These are phyloP conservation scores for Melanotaenia parkinsoni DNA, from an alignment of 2,797 vertebrate species.

Conservation along the genomic window DNA sequence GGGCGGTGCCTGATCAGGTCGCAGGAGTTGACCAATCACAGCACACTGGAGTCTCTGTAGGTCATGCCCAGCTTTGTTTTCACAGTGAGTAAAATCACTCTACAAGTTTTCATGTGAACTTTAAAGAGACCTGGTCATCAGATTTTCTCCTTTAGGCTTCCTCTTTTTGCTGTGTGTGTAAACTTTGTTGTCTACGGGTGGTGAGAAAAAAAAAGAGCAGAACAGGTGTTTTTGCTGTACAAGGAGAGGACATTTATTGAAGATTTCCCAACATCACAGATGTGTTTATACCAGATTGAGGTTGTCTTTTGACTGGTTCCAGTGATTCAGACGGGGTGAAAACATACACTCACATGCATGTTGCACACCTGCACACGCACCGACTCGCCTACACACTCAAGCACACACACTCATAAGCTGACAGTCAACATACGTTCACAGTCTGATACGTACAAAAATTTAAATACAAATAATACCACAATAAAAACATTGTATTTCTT, in stretches of 20 bases:
- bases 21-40: no score
- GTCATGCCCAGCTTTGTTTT: no score
- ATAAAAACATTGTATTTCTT: constrained; percentile 78
- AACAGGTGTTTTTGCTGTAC: constrained; percentile 59
- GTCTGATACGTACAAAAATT: constrained; percentile 81
- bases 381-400: constrained; percentile 34
- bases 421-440: constrained; percentile 69
- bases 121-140: no score
- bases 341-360: constrained; percentile 71
- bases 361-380: constrained; percentile 56
- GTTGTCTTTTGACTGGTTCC: constrained; percentile 64
- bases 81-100: no score
- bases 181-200: no score
- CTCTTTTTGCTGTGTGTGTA: no score
- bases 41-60: no score
- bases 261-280: constrained; percentile 74
- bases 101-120: no score
- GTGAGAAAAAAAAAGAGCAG: constrained; percentile 15
- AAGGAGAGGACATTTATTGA: constrained; percentile 78
- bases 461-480: constrained; percentile 81
- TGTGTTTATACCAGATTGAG: constrained; percentile 63
- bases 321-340: constrained; percentile 74
- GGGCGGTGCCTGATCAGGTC: no score
- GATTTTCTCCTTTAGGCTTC: no score
- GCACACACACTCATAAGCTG: constrained; percentile 25